Evolutionary conservation across 2,113 vertebrate species (phyloP), one percentile per base, ranked within the genome.

Genomic region (Pheucticus melanocephalus): DNA sequence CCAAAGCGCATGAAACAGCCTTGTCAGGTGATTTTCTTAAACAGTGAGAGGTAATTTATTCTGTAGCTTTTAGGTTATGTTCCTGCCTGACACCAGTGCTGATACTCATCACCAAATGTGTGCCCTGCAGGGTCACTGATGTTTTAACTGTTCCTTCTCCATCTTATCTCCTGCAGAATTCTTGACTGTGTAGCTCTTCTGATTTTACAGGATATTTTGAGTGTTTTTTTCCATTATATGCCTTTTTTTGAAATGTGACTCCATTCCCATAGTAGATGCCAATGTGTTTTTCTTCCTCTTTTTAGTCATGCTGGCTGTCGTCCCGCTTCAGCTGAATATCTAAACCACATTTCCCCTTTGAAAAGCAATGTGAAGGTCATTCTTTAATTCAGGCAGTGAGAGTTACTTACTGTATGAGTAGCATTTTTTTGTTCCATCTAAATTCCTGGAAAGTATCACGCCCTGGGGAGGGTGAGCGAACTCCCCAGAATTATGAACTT

Each of bases 311-410:
- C 39, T 96, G 95, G 86, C 91, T 79, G 28, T 65, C 0, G 0
- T 92, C 94, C 91, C 65, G 50, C 82, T 95, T 94, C 70, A 85
- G 54, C 69, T 84, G 86, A 92, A 79, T 91, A 72, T 92, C 91
- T 94, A 82, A 92, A 80, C 48, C 35, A 37, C 56, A 57, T 85
- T 94, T 91, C 37, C 69, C 42, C 24, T 72, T 79, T 90, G 70
- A 79, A 95, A 90, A 80, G 57, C 53, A 73, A 42, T 0, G 0
- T 82, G 73, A 95, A 94, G 91, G 83, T 95, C 77, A 65, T 79
- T 92, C 77, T 92, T 83, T 91, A 45, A 90, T 92, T 92, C 81
- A 82, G 53, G 25, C 39, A 69, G 42, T 21, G 42, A 42, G 42
- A 93, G 39, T 81, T 83, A 75, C 22, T 84, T 80, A 71, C 73